These are phyloP conservation scores for Acrocyrtus sp. DNA, from an alignment of 2,888 invertebrate genomes.

Conservation along the genomic window DNA sequence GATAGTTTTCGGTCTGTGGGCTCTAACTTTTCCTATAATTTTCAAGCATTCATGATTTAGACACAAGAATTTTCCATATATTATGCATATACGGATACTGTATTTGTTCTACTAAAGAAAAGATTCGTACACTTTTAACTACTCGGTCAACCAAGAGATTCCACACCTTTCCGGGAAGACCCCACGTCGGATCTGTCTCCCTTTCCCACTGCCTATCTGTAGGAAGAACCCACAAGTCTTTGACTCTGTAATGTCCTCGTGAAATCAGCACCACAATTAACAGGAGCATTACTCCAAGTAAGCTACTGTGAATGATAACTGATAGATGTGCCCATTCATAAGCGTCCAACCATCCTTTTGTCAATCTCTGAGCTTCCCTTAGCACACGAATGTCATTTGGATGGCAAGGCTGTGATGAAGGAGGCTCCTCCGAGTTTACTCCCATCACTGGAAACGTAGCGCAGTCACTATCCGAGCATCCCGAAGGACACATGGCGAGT, in stretches of 20 bases:
- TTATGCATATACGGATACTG: background rate
- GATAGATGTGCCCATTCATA: background rate
- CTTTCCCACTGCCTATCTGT: conserved; percentile 38
- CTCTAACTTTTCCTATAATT: background rate
- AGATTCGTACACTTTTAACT: conserved; percentile 34
- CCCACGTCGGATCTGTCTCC: conserved; percentile 41
- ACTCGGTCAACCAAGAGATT: conserved; percentile 18
- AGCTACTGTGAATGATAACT: conserved; percentile 1
- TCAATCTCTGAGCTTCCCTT: conserved; percentile 14
- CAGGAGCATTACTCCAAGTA: background rate
- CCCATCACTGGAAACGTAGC: background rate
- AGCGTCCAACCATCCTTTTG: conserved; percentile 7
- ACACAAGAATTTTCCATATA: too few relatives aligned
- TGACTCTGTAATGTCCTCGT: conserved; percentile 27
- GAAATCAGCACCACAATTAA: conserved; percentile 23
- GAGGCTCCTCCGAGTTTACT: background rate
- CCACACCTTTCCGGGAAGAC: conserved; percentile 42
- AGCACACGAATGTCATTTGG: conserved; percentile 12
- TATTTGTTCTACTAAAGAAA: background rate
- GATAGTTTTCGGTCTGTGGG: conserved; percentile 28
- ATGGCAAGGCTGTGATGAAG: background rate
- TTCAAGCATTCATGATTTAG: background rate
- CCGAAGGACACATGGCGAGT: conserved; percentile 20
- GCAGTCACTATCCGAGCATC: conserved; percentile 9
- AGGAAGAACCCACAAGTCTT: conserved; percentile 24